Base-by-base conservation (phyloP, 2,113 vertebrate genomes). In the Sturnira hondurensis region DNA sequence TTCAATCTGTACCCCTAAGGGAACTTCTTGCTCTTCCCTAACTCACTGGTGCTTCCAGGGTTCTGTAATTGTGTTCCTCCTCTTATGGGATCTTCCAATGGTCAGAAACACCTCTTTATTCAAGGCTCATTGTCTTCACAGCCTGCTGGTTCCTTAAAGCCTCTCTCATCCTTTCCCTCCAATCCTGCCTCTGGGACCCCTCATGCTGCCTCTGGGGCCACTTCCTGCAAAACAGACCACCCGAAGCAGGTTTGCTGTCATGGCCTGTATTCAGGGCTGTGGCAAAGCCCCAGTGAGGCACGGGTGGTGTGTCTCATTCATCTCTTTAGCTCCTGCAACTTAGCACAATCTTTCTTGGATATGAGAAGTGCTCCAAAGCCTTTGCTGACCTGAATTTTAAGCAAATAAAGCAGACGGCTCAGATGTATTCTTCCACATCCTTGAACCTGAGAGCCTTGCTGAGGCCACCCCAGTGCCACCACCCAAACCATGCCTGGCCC, bases 181-280 rank as follows among this genome's bases (percentile, higher is more conserved):
- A 1, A 43, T 17, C 50, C 50, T 52, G 50, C 16, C 50, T 17
- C 50, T 16, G 15, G 50, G 50, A 50, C 43, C 43, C 43, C 43
- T 45, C 43, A 47, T 45, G 19, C 50, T 52, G 50, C 16, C 50
- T 17, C 50, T 16, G 15, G 50, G 50, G 13, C 43, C 38, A 26
- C 1, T 13, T 86, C 41, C 63, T 54, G 20, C 4, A 7, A 14
- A 11, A 0, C 2, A 0, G 8, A 20, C 0, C 24, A 17, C 26
- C 20, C 3, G 2, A 28, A 31, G 54, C 58, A 20, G 52, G 50
- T 7, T 0, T 1, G 2, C 31, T 0, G 0, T 28, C 22, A 11
- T 17, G 10, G 45, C 17, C 52, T 33, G 33, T 47, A 19, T 3
- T 31, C 15, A 12, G 43, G 65, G 1, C 14, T 0, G 0, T 0